phyloP scores from a whole-genome alignment of 2,888 invertebrate species.

The Rotaria macrura region DNA sequence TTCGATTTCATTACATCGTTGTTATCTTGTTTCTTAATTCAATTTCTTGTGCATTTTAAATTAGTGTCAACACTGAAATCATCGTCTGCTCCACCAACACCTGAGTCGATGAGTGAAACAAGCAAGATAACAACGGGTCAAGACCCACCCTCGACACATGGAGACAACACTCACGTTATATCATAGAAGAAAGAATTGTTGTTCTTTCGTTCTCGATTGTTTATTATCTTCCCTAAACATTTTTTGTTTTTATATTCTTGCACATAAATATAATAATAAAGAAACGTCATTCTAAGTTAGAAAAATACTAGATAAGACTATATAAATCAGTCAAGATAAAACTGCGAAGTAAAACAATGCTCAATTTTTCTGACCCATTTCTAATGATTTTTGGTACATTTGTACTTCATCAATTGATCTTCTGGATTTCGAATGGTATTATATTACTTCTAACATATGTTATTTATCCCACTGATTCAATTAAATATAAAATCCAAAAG shows the following conservation, averaged over 20 bases:
- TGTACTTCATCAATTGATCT: not conserved
- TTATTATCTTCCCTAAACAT: not conserved
- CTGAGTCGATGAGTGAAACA: not conserved
- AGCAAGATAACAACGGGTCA: not conserved
- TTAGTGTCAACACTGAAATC: not conserved
- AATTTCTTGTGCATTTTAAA: not conserved
- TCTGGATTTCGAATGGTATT: not conserved
- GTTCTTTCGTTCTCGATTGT: not conserved
- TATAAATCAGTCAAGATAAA: not conserved
- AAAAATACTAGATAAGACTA: not conserved
- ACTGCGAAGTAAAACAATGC: not conserved
- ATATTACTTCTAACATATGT: not conserved
- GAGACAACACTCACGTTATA: not conserved
- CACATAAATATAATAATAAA: conserved; percentile 4
- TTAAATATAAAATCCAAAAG: not conserved
- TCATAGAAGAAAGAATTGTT: not conserved
- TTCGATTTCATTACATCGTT: not conserved
- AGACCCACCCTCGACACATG: not conserved
- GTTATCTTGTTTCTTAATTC: not conserved
- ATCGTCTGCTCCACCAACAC: not conserved
- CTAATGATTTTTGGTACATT: conserved; percentile 12
- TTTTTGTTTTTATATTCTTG: not conserved
- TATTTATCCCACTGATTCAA: not conserved
- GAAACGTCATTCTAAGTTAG: not conserved
- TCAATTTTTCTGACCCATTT: not conserved